Percentiles rank a stretch among this genome's conserved stretches.
phyloP scores from a whole-genome alignment of 2,797 vertebrate species.

The Malurus splendens region DNA sequence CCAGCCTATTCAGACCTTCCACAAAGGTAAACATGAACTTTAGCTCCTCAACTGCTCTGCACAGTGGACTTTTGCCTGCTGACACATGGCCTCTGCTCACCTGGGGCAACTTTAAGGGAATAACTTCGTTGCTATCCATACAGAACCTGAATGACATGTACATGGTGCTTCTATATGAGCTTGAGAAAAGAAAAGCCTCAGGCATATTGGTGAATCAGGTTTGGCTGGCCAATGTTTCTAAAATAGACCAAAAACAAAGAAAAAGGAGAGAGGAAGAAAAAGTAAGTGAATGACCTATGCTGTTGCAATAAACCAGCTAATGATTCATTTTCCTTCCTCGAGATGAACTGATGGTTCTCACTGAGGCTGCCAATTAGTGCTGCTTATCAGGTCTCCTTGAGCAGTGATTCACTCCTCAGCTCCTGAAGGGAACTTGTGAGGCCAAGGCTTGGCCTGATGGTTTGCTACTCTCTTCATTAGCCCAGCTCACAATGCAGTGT shows the following conservation, averaged over 20 bases:
- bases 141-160: background rate
- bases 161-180: background rate
- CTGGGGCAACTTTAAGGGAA: background rate
- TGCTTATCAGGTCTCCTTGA: background rate
- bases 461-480: background rate
- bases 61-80: background rate
- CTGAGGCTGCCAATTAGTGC: background rate
- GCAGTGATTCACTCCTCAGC: background rate
- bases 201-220: background rate
- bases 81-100: background rate
- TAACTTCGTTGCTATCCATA: background rate
- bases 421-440: background rate
- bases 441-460: background rate
- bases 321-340: background rate
- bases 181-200: background rate
- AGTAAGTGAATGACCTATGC: background rate
- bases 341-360: background rate
- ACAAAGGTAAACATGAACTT: constrained; percentile 40
- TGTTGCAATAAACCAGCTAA: background rate
- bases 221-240: background rate
- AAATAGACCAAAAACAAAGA: background rate
- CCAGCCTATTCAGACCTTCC: background rate
- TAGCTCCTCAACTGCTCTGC: background rate
- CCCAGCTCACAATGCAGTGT: background rate
- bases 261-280: background rate